Conservation (phyloP, 92 coral and sea anemone species). For the Diadumene lineata region DNA sequence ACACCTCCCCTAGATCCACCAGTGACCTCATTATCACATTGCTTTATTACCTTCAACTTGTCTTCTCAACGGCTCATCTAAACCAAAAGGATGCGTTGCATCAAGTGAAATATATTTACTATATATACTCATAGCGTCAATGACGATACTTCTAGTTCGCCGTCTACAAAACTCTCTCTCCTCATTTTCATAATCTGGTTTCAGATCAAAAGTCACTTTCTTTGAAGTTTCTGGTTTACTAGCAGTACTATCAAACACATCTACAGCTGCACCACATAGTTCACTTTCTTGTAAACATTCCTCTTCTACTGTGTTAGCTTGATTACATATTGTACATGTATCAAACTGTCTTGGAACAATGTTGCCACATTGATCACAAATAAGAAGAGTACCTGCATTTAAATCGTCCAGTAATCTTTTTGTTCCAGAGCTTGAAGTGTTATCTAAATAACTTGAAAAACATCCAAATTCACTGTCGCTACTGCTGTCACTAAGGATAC, state of each 20-base stretch:
- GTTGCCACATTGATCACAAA: conserved; percentile 60
- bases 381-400: conserved; percentile 40
- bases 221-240: conserved; percentile 24
- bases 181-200: conserved; percentile 77
- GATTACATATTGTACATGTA: conserved; percentile 24
- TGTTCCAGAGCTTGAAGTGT: conserved; percentile 5
- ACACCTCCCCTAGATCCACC: too few species aligned
- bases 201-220: conserved; percentile 81
- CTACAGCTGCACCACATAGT: background rate
- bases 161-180: conserved; percentile 71
- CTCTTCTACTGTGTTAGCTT: background rate
- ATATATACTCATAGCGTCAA: conserved; percentile 95
- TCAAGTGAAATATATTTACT: conserved; percentile 92
- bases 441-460: conserved; percentile 43
- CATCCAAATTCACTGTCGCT: conserved; percentile 65
- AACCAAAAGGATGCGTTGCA: conserved; percentile 88
- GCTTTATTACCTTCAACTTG: conserved; percentile 86
- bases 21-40: too few species aligned
- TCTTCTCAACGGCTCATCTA: conserved; percentile 81
- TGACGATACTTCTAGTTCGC: conserved; percentile 82
- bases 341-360: conserved; percentile 4
- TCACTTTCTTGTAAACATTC: background rate
- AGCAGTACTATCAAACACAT: background rate
- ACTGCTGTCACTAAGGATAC: conserved; percentile 36
- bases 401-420: conserved; percentile 26